Evolutionary conservation across 2,797 vertebrate genomes (phyloP).

Genomic region (Bradypodion pumilum): DNA sequence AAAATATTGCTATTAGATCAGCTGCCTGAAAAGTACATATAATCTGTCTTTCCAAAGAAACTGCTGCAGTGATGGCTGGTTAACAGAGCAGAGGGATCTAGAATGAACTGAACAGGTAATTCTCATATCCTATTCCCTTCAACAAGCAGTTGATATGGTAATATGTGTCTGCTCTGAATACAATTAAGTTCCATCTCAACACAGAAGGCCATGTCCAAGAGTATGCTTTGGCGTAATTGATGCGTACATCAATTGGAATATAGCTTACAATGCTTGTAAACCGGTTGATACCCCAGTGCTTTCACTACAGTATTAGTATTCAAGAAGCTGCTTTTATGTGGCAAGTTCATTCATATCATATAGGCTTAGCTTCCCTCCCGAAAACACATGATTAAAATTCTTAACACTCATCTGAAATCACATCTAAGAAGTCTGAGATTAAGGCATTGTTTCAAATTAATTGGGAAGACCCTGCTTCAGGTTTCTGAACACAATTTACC

Average conservation of each 20-base stretch:
- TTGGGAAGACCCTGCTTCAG: not conserved
- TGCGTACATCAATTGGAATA: not conserved
- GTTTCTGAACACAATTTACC: constrained; percentile 78
- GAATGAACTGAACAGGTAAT: not conserved
- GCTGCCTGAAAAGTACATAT: not conserved
- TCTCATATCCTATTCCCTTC: not conserved
- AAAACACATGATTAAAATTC: constrained; percentile 8
- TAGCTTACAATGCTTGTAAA: not conserved
- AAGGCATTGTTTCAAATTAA: not conserved
- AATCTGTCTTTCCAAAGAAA: not conserved
- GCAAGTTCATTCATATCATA: not conserved
- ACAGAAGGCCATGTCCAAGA: not conserved
- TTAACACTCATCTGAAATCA: not conserved
- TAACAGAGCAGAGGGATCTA: not conserved
- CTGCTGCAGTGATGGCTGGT: not conserved
- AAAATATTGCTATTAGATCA: constrained; percentile 16
- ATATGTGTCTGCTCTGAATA: not conserved
- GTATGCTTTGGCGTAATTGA: not conserved
- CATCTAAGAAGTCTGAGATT: not conserved
- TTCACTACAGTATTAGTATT: not conserved
- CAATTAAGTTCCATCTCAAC: not conserved
- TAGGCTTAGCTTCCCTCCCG: not conserved
- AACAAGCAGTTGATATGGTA: not conserved
- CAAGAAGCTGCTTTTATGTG: not conserved
- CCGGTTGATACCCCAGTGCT: not conserved